phyloP scores from a whole-genome alignment of 2,888 invertebrate species.

The Monoplex corrugatus region DNA sequence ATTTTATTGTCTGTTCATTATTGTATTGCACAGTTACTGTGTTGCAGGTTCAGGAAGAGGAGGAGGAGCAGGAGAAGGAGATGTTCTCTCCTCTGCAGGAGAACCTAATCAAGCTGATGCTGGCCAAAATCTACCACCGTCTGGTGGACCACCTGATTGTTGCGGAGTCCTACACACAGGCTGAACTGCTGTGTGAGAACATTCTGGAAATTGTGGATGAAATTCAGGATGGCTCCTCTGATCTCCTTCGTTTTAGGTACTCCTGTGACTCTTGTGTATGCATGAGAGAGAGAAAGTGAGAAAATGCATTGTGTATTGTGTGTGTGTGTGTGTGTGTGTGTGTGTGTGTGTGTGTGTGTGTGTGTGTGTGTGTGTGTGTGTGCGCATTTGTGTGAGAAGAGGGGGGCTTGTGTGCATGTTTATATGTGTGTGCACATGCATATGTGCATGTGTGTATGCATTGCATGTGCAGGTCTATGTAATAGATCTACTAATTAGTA shows the following conservation, averaged over 20 bases:
- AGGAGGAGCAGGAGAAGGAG: constrained; percentile 59
- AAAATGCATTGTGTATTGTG: too few relatives aligned
- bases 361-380: not conserved
- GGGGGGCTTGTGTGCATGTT: too few relatives aligned
- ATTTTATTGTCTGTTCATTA: too few relatives aligned
- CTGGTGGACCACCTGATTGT: constrained; percentile 71
- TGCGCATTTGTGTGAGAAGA: not conserved
- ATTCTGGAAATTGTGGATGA: constrained; percentile 73
- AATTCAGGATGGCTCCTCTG: constrained; percentile 75
- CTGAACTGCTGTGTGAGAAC: constrained; percentile 74
- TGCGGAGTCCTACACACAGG: constrained; percentile 71
- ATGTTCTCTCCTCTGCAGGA: constrained; percentile 73
- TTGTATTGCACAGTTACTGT: too few relatives aligned
- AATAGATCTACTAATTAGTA: too few relatives aligned
- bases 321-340: not conserved
- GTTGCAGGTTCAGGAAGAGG: not conserved
- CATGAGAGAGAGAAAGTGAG: too few relatives aligned
- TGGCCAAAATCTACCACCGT: constrained; percentile 71
- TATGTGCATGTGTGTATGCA: not conserved
- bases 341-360: not conserved
- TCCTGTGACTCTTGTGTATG: constrained; percentile 9
- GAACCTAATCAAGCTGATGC: constrained; percentile 70
- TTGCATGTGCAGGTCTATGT: too few relatives aligned
- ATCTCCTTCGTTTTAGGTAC: constrained; percentile 66
- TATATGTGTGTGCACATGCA: too few relatives aligned